Base-by-base conservation (phyloP, 2,113 vertebrate species). In the Cryptoleucopteryx plumbea region DNA sequence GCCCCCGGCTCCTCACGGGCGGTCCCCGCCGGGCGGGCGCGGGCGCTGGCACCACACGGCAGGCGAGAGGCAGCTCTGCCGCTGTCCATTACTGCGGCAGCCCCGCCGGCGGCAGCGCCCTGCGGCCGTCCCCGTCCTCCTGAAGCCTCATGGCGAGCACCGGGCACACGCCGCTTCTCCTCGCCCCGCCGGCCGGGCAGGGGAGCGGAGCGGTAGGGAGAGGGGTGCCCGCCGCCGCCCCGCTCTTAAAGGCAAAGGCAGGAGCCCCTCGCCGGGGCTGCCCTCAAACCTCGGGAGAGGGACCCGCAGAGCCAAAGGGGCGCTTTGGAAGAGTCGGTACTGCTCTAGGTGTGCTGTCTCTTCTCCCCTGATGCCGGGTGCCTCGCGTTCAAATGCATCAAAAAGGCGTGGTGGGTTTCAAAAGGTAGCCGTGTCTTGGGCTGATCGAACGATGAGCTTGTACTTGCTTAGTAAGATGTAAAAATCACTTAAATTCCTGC, bases 351-450 rank as follows among this genome's bases (percentile, higher is more conserved):
- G 13, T 3, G 6, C 58, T 7, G 55, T 6, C n/a, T 45, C 16
- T 11, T 38, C 36, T n/a, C 11, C 0, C 32, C 56, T 22, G 34
- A 1, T 38, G 56, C 31, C 7, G 0, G 2, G 31, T 31, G 50
- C 40, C 40, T 48, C 29, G 45, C 6, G 36, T 22, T 52, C 42
- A 7, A 43, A 61, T 0, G 56, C 56, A 23, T 36, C 5, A 1
- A 0, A 6, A 88, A 52, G 48, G 38, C 34, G 42, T 9, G 45
- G 9, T n/a, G 42, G 11, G 13, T 48, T 73, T 85, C n/a, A 22
- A 20, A 66, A 61, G 34, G 34, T 25, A 31, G 34, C 72, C 0
- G 0, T 36, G 43, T 31, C 59, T n/a, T 26, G 19, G 62, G 45
- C 16, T 16, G 19, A 4, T n/a, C 3, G 59, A 48, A 59, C 13